Conservation (phyloP, 2,113 vertebrate species). For the Neolamprologus sp. region DNA sequence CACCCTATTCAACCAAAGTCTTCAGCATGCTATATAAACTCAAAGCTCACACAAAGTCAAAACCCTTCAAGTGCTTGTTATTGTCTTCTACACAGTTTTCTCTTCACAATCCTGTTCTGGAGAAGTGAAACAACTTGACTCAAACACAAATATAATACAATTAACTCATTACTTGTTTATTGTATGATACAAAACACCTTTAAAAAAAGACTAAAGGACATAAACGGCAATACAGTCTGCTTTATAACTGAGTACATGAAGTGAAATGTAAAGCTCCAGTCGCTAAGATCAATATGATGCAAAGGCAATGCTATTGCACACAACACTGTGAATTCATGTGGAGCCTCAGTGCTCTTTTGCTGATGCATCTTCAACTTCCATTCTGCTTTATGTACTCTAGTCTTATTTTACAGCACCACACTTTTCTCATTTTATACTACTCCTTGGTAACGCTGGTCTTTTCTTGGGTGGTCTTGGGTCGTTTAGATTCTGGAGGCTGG, state of each 20-base stretch:
- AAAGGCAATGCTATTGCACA: neutral
- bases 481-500: conserved; percentile 79
- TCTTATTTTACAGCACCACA: neutral
- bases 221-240: neutral
- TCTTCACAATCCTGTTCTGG: neutral
- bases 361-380: neutral
- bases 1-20: neutral
- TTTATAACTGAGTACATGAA: neutral
- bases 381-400: neutral
- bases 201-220: neutral
- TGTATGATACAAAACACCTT: neutral
- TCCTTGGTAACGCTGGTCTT: neutral
- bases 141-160: neutral
- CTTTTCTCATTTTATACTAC: neutral
- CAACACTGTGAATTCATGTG: neutral
- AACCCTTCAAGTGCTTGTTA: neutral
- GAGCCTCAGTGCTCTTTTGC: neutral
- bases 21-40: neutral
- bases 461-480: conserved; percentile 65
- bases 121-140: neutral
- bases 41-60: neutral
- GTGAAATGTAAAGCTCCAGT: neutral
- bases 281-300: neutral
- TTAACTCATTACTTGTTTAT: neutral
- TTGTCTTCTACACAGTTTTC: neutral